Base-by-base conservation (phyloP, 2,113 vertebrate species). In the Caranx ignobilis region DNA sequence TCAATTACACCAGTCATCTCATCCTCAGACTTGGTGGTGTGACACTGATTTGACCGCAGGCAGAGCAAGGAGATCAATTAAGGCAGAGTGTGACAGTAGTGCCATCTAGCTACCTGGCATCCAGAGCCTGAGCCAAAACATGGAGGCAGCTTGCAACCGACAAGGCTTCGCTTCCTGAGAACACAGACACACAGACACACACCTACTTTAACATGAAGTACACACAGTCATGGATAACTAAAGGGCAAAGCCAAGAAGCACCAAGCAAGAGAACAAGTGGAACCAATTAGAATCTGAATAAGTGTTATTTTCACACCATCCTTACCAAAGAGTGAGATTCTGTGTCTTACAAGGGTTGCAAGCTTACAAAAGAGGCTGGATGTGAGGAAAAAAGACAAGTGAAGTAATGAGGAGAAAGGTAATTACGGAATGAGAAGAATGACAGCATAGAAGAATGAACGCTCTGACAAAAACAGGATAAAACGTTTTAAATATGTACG, bases 131-230 rank as follows among this genome's bases (percentile, higher is more conserved):
- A 61, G 96, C 96, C 94, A 99, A 88, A 84, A 96, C 95, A 79
- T 96, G 95, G 82, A 99, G 96, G 89, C 97, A 98, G 93, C 96
- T 98, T 81, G 96, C 95, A 84, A 98, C 95, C 56, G 95, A 95
- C 0, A 95, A 93, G 26, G 95, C 94, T 90, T 98, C 96, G 0
- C 95, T 96, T 89, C 96, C 97, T 99, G 91, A 81, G 69, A 70
- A 81, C 26, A 26, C 26, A 26, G 1, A 26, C 26, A 26, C 26
- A 26, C 26, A 26, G 2, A 26, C 26, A 26, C 26, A 26, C 26
- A 26, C 26, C 26, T 26, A 26, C 26, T 41, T 41, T 7, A 55
- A 26, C 15, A 56, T 10, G 2, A 21, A 39, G 41, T n/a, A 18
- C 50, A 45, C 6, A 55, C 15, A 67, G 8, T 19, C 2, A 0